Evolutionary conservation across 53 echinoderm and acorn worm genomes (phyloP), one percentile per base, ranked within the genome.

Genomic region (Henricia sp.): DNA sequence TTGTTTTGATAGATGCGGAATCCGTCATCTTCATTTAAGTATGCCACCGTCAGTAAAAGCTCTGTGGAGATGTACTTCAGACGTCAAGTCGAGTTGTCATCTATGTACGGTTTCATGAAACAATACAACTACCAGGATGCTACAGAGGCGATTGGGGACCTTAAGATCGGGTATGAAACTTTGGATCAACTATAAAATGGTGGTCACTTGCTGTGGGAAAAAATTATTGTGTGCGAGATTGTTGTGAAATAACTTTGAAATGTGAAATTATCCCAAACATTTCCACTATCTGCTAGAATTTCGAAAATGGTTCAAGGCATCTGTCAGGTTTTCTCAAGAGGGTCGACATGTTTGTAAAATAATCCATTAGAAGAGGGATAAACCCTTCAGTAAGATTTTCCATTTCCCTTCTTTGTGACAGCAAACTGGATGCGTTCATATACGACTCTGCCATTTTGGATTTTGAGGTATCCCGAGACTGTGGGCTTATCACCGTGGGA

Each of bases 401-500:
- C 55, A 30, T 1, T 75, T 12, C 5, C 27, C 14, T 52, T 6
- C 32, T 33, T 52, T 17, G 23, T 13, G 0, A 39, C 26, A 90
- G 90, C 29, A 72, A 46, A 26, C 46, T 90, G 8, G 86, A 90
- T 80, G 90, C 90, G 19, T 90, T 90, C 42, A 90, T 90, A 29
- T 90, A 85, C 85, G 90, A 90, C 65, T 90, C 90, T 8, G 90
- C 90, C 21, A 85, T 90, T 80, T 52, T 90, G 30, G 90, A 90
- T 36, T 90, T 86, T 54, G 80, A 85, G 42, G 86, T 71, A 0
- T 86, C 90, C 13, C 69, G 80, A n/a, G 90, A 90, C 55, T 90
- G 90, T 37, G 70, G 68, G 3, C 86, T 90, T 2, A 71, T 84
- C 28, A 90, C 90, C 13, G 86, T 90, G 17, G 90, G 90, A 19